phyloP scores from a whole-genome alignment of 2,888 invertebrate species.

The Philaethria dido region DNA sequence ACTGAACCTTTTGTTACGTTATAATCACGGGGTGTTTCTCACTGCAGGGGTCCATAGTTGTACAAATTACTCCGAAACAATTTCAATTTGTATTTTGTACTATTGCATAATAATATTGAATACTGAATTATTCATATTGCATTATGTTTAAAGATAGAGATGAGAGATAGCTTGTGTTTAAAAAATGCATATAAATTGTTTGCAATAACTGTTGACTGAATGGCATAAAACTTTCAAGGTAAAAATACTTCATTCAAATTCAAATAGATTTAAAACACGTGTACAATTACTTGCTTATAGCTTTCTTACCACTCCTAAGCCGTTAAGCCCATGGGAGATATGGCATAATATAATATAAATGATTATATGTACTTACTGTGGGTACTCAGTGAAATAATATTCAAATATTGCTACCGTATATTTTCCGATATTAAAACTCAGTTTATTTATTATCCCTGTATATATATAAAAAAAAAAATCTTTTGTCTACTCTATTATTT shows the following conservation, averaged over 20 bases:
- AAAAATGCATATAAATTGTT: slow-evolving; percentile 32
- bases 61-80: slow-evolving; percentile 57
- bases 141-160: slow-evolving; percentile 59
- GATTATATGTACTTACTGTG: too few species aligned
- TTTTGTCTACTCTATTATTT: too few species aligned
- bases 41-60: slow-evolving; percentile 65
- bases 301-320: neutral
- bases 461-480: too few species aligned
- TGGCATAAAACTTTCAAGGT: slow-evolving; percentile 18
- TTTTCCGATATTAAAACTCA: too few species aligned
- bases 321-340: too few species aligned
- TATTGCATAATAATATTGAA: slow-evolving; percentile 73
- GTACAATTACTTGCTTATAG: neutral
- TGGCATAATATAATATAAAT: too few species aligned
- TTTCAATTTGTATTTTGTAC: slow-evolving; percentile 66
- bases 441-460: too few species aligned
- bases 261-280: neutral
- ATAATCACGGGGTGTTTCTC: slow-evolving; percentile 49
- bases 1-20: slow-evolving; percentile 48
- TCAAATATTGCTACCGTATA: too few species aligned
- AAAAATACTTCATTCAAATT: neutral
- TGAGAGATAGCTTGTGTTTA: slow-evolving; percentile 56
- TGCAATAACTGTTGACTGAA: slow-evolving; percentile 22
- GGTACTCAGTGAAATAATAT: too few species aligned
- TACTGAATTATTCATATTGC: slow-evolving; percentile 69